Percentiles rank a stretch among this genome's conserved stretches.
These are phyloP conservation scores for Drosophila rhopaloa DNA, from an alignment of 1,140 invertebrate species.

Conservation along the genomic window DNA sequence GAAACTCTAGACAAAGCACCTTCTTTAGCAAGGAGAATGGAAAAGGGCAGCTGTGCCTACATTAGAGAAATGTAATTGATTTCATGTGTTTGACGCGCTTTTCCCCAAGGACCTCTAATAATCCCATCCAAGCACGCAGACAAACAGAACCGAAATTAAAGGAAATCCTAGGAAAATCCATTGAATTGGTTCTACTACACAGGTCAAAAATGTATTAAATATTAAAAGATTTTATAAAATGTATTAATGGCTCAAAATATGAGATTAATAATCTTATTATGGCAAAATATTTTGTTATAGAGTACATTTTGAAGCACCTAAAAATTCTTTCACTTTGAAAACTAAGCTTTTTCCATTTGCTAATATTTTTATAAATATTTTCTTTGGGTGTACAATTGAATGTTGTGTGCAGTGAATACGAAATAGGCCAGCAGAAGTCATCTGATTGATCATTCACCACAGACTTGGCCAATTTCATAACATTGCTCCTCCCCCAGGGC, in stretches of 20 bases:
- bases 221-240: too few relatives aligned
- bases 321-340: too few relatives aligned
- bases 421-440: slow-evolving; percentile 11
- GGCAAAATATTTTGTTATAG: too few relatives aligned
- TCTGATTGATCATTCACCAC: slow-evolving; percentile 40
- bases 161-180: slow-evolving; percentile 22
- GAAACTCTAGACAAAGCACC: slow-evolving; percentile 37
- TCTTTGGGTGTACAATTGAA: not conserved
- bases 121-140: slow-evolving; percentile 68
- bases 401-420: slow-evolving; percentile 32
- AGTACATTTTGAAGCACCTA: too few relatives aligned
- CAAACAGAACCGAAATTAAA: slow-evolving; percentile 30
- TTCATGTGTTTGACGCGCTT: slow-evolving; percentile 78
- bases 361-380: not conserved
- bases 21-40: not conserved
- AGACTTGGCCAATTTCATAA: slow-evolving; percentile 15
- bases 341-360: too few relatives aligned
- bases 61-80: slow-evolving; percentile 73
- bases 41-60: slow-evolving; percentile 36
- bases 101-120: slow-evolving; percentile 54
- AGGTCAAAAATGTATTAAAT: too few relatives aligned
- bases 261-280: too few relatives aligned
- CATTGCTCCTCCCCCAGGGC: not conserved
- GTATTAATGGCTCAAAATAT: too few relatives aligned
- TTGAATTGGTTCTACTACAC: slow-evolving; percentile 12